phyloP scores from a whole-genome alignment of 2,888 invertebrate species.

The Lasioglossum malachurum region DNA sequence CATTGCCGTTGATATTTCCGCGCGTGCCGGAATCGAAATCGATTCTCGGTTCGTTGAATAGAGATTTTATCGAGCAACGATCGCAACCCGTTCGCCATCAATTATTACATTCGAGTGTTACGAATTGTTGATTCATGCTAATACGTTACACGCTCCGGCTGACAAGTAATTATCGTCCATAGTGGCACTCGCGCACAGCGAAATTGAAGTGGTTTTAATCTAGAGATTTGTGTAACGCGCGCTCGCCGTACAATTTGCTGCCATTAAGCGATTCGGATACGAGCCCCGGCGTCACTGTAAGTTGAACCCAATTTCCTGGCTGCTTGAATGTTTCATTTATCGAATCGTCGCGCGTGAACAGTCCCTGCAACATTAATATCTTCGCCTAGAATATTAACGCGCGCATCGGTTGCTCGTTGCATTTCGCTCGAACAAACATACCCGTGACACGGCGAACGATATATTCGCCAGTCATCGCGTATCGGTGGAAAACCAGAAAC shows the following conservation, averaged over 20 bases:
- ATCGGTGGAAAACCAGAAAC: background rate
- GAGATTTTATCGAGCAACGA: background rate
- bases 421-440: background rate
- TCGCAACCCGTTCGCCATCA: constrained; percentile 38
- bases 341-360: background rate
- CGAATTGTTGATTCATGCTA: constrained; percentile 38
- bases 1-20: background rate
- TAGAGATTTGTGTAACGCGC: constrained; percentile 26
- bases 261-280: constrained; percentile 5
- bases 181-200: constrained; percentile 1
- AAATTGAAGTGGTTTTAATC: constrained; percentile 36
- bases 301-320: constrained; percentile 12
- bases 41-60: background rate
- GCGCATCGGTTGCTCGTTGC: background rate
- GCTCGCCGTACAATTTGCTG: background rate
- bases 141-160: constrained; percentile 27
- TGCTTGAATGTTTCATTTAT: constrained; percentile 14
- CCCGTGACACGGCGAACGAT: background rate
- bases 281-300: background rate
- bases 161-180: constrained; percentile 39
- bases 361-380: background rate
- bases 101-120: constrained; percentile 33
- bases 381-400: background rate
- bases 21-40: background rate
- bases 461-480: background rate